Evolutionary conservation across 35 echinoderm and acorn worm genomes (phyloP).

Genomic region (Eucidaris tribuloides): DNA sequence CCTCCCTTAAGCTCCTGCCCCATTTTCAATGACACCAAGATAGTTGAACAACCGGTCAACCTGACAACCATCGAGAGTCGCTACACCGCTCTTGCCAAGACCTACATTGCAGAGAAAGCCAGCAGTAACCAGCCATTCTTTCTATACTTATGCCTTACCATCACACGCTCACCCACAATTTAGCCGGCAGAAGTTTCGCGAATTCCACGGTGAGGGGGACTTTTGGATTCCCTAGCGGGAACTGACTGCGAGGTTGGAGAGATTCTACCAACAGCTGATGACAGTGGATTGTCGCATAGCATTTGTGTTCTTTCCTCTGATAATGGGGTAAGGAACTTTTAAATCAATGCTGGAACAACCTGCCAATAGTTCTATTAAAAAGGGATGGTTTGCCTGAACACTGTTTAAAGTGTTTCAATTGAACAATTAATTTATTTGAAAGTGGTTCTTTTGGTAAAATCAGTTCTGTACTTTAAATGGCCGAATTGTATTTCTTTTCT

Average conservation of each 20-base stretch:
- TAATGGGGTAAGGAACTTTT: no score
- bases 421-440: no score
- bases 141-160: conserved; percentile 72
- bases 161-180: conserved; percentile 54
- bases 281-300: conserved; percentile 43
- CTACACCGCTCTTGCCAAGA: conserved; percentile 22
- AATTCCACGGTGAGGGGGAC: conserved; percentile 53
- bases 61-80: conserved; percentile 38
- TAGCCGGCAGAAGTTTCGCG: conserved; percentile 58
- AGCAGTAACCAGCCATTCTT: conserved; percentile 50
- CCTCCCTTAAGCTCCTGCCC: conserved; percentile 37
- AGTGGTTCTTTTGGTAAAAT: no score
- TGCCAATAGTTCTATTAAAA: no score
- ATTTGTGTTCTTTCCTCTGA: conserved; percentile 91
- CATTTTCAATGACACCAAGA: conserved; percentile 48
- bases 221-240: conserved; percentile 66
- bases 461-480: no score
- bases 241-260: conserved; percentile 69
- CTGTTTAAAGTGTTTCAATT: no score
- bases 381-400: no score
- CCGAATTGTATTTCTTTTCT: no score
- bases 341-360: no score
- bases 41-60: conserved; percentile 65
- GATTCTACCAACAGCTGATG: conserved; percentile 39
- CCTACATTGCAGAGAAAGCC: conserved; percentile 34